Percentiles rank a stretch among this genome's conserved stretches.
Conservation (phyloP, 2,888 invertebrate genomes). For the Petrophora chlorosata region DNA sequence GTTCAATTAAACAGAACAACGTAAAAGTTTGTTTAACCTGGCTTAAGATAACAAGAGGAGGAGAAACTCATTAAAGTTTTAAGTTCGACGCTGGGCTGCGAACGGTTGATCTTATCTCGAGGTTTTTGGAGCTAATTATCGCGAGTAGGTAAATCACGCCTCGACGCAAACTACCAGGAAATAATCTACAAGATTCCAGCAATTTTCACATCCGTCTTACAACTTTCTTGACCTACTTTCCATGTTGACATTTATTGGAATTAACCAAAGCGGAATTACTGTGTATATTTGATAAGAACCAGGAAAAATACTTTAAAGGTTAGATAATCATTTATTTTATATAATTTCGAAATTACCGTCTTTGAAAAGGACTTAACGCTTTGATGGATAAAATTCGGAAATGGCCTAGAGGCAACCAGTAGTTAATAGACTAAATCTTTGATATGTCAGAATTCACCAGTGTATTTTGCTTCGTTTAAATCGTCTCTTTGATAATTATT, state of each 20-base stretch:
- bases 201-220: slow-evolving; percentile 17
- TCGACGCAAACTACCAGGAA: slow-evolving; percentile 28
- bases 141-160: slow-evolving; percentile 43
- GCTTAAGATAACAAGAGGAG: slow-evolving; percentile 72
- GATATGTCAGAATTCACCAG: too few species aligned
- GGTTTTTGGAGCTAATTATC: slow-evolving; percentile 56
- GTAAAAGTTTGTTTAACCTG: slow-evolving; percentile 62
- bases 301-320: too few species aligned
- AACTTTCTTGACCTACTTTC: slow-evolving; percentile 8
- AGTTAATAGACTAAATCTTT: too few species aligned
- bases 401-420: too few species aligned
- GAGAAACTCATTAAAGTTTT: slow-evolving; percentile 80
- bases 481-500: too few species aligned
- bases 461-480: too few species aligned
- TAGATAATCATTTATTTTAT: too few species aligned
- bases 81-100: slow-evolving; percentile 55
- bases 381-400: too few species aligned
- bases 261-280: background rate
- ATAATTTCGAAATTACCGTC: too few species aligned
- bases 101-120: slow-evolving; percentile 61
- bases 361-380: too few species aligned
- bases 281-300: too few species aligned
- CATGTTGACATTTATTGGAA: too few species aligned
- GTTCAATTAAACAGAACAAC: slow-evolving; percentile 70
- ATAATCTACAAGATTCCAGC: slow-evolving; percentile 25